These are phyloP conservation scores for Labeo calbasu DNA, from an alignment of 2,797 vertebrate genomes.

Conservation along the genomic window DNA sequence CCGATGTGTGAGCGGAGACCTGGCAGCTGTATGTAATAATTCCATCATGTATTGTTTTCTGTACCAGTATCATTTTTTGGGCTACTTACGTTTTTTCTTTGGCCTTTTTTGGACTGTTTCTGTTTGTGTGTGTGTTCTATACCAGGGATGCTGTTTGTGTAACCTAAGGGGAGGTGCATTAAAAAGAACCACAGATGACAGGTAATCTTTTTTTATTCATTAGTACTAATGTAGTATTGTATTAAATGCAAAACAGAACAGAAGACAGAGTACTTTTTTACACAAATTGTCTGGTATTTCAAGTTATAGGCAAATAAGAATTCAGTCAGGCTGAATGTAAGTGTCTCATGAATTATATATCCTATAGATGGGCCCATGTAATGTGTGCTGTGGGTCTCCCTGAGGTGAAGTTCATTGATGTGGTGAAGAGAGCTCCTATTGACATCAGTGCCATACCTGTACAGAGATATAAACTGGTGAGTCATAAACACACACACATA, in stretches of 20 bases:
- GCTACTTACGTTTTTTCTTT: neutral
- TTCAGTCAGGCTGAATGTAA: constrained; percentile 11
- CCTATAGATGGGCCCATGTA: constrained; percentile 91
- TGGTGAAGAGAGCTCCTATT: constrained; percentile 88
- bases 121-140: constrained; percentile 26
- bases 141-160: constrained; percentile 94
- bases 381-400: constrained; percentile 94
- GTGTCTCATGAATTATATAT: neutral
- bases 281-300: neutral
- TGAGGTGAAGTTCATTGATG: constrained; percentile 90
- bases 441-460: constrained; percentile 91
- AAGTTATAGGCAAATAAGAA: neutral
- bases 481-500: constrained; percentile 57
- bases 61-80: neutral
- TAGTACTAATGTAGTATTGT: neutral
- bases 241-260: neutral
- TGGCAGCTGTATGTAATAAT: constrained; percentile 88
- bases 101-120: neutral
- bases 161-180: constrained; percentile 97
- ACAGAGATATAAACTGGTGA: constrained; percentile 95
- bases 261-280: neutral
- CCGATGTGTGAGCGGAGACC: constrained; percentile 85
- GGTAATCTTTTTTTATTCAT: constrained; percentile 76
- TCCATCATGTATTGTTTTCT: neutral
- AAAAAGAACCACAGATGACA: constrained; percentile 91